Base-by-base conservation (phyloP, 1,140 invertebrate genomes). In the Drosophila simulans region DNA sequence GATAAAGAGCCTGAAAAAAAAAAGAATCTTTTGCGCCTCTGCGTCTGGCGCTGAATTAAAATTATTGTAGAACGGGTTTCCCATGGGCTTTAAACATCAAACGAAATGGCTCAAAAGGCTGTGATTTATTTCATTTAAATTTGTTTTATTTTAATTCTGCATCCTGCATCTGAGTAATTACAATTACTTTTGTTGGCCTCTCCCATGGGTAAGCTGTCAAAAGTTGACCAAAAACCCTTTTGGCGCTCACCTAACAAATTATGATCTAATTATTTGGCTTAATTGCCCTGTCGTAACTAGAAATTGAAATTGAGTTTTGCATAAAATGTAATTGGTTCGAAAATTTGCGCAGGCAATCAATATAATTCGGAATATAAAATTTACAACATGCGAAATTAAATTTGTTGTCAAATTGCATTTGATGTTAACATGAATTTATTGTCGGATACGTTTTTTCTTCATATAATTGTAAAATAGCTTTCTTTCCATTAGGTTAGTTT, bases 1-100 rank as follows among this genome's bases (percentile, higher is more conserved):
- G 17, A 55, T 56, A 42, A 31, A 46, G 10, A 55, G 34, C 37
- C 35, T 31, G n/a, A 52, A 40, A 39, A 43, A 39, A 43, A 42
- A 46, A 42, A 20, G 17, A 17, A 37, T 59, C 66, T 55, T 46
- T 58, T 65, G 63, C 63, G 46, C 46, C 56, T 49, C 35, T 57
- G 68, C 60, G 57, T 74, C 80, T 82, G 80, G 42, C 63, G 27
- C 39, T 72, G 76, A 78, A 83, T 83, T 69, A 78, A 82, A 82
- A 74, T 74, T 71, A 83, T 83, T 70, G 54, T 46, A 56, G 45
- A 42, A 25, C n/a, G 35, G 39, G 49, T 37, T 57, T 37, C 69
- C 64, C 45, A 43, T 39, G 65, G 37, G 69, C 57, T 58, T 68
- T 70, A 37, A 57, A 42, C 20, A 40, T 69, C 34, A 69, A 69